Percentiles rank a stretch among this genome's conserved stretches.
Conservation (phyloP, 2,888 invertebrate genomes). For the Nebria brevicollis region DNA sequence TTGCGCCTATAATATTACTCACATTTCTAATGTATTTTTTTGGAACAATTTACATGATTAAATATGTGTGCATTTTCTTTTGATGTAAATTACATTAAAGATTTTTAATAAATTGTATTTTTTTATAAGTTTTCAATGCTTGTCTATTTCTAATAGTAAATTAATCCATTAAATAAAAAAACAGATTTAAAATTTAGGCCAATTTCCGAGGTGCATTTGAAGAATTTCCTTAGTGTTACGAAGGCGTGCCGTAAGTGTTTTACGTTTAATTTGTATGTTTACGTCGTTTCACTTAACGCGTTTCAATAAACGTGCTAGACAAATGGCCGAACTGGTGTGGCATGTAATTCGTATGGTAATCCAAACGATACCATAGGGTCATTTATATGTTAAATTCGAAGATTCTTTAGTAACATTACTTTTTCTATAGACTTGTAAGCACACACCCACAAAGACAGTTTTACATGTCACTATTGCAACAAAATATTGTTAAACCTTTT, state of each 20-base stretch:
- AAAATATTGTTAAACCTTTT: background rate
- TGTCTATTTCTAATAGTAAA: too few species aligned
- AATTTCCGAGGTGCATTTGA: background rate
- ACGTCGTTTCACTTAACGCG: slow-evolving; percentile 26
- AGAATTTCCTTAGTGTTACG: background rate
- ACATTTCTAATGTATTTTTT: background rate
- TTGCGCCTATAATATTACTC: background rate
- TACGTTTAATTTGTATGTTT: slow-evolving; percentile 34
- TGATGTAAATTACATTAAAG: too few species aligned
- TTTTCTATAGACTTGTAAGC: slow-evolving; percentile 3
- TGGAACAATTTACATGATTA: too few species aligned
- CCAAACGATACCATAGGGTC: slow-evolving; percentile 2
- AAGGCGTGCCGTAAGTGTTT: background rate
- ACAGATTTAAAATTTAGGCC: background rate
- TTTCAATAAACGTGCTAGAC: slow-evolving; percentile 17
- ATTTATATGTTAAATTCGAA: slow-evolving; percentile 7
- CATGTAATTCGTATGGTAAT: slow-evolving; percentile 31
- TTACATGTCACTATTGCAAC: background rate
- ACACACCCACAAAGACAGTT: slow-evolving; percentile 17
- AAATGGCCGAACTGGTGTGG: slow-evolving; percentile 17
- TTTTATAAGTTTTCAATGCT: too few species aligned
- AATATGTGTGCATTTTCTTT: too few species aligned
- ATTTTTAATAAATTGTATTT: too few species aligned
- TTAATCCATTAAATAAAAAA: background rate
- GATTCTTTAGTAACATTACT: slow-evolving; percentile 29